phyloP scores from a whole-genome alignment of 1,140 invertebrate genomes.

The Lepidurus arcticus region DNA sequence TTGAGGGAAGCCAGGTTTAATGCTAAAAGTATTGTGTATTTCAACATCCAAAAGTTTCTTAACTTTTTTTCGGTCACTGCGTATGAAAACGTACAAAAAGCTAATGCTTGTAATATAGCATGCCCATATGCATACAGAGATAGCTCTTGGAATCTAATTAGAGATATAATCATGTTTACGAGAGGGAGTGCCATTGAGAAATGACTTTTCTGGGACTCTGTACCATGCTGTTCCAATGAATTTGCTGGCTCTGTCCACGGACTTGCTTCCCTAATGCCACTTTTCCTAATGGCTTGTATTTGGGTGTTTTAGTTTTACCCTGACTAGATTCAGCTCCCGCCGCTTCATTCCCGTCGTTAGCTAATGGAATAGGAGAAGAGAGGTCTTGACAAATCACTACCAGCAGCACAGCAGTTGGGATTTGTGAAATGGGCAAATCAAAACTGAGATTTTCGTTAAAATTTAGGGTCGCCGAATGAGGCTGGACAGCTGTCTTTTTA shows the following conservation, averaged over 20 bases:
- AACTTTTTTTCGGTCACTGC: not conserved
- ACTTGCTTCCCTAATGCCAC: conserved; percentile 33
- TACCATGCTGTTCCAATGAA: conserved; percentile 34
- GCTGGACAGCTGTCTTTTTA: conserved; percentile 26
- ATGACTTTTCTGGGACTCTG: conserved; percentile 27
- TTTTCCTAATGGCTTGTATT: conserved; percentile 27
- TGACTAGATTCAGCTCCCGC: not conserved
- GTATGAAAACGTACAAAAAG: conserved; percentile 1
- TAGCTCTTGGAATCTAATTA: not conserved
- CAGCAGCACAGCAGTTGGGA: not conserved
- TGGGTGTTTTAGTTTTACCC: not conserved
- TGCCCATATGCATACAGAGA: not conserved
- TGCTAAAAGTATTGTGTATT: not conserved
- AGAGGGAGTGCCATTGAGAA: conserved; percentile 29
- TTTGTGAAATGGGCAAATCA: conserved; percentile 27
- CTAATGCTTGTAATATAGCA: not conserved
- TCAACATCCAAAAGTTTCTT: not conserved
- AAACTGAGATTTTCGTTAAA: conserved; percentile 29
- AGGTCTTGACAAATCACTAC: not conserved
- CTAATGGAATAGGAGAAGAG: not conserved
- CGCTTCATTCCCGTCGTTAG: not conserved
- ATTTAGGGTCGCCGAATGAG: not conserved
- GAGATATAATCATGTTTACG: not conserved
- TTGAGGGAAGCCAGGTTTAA: too few relatives aligned
- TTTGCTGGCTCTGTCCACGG: conserved; percentile 8